phyloP scores from a whole-genome alignment of 2,888 invertebrate genomes.

The Drosophila phalerata region DNA sequence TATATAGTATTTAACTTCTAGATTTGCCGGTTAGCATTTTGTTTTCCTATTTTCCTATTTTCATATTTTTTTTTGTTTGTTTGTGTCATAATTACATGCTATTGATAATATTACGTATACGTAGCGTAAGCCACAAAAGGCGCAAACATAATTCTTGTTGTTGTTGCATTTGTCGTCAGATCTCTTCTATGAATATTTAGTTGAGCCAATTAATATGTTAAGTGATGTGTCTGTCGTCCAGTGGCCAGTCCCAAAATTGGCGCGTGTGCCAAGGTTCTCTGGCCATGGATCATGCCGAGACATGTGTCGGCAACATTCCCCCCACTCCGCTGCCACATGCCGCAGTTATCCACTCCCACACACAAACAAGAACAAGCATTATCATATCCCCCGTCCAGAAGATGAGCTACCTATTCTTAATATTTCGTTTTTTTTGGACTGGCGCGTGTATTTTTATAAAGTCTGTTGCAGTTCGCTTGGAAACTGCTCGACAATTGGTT shows the following conservation, averaged over 20 bases:
- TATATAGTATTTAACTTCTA: constrained; percentile 1
- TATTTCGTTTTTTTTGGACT: constrained; percentile 1
- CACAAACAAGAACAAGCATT: constrained; percentile 2
- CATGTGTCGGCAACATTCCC: constrained; percentile 55
- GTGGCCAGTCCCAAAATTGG: constrained; percentile 47
- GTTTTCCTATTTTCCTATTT: constrained; percentile 7
- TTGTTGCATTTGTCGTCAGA: constrained; percentile 3
- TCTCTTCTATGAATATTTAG: constrained; percentile 37
- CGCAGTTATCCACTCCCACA: constrained; percentile 23
- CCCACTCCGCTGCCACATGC: constrained; percentile 1
- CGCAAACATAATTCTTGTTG: constrained; percentile 24
- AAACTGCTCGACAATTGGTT: constrained; percentile 44
- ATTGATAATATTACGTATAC: constrained; percentile 64
- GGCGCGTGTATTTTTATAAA: constrained; percentile 42
- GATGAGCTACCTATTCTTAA: constrained; percentile 17
- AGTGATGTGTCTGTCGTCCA: constrained; percentile 61
- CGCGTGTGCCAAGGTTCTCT: constrained; percentile 73
- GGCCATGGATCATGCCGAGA: constrained; percentile 63
- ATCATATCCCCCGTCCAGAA: background rate
- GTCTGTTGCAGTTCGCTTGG: constrained; percentile 43
- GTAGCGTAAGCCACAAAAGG: constrained; percentile 53
- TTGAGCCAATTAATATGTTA: constrained; percentile 79
- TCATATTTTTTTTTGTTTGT: background rate
- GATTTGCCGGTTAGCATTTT: constrained; percentile 61
- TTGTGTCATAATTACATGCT: constrained; percentile 47